phyloP scores from a whole-genome alignment of 2,888 invertebrate species.

The Neocrepidodera transversa region DNA sequence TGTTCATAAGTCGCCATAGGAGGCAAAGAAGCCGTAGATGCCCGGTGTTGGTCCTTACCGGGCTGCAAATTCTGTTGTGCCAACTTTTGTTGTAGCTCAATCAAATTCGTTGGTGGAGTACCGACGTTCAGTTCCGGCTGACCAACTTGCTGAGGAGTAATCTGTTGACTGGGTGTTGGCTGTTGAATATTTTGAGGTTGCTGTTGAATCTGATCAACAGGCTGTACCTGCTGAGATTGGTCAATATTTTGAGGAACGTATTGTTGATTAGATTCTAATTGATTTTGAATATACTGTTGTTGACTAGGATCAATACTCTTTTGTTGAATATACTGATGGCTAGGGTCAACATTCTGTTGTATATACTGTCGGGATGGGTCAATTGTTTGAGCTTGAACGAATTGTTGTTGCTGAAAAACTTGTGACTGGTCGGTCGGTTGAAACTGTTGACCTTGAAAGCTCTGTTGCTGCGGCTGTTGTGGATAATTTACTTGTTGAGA shows the following conservation, averaged over 20 bases:
- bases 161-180: constrained; percentile 48
- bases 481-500: constrained; percentile 28
- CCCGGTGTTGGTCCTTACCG: constrained; percentile 44
- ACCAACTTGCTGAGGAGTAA: constrained; percentile 39
- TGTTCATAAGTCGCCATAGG: constrained; percentile 53
- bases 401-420: constrained; percentile 47
- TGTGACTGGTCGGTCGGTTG: constrained; percentile 38
- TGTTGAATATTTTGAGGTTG: constrained; percentile 57
- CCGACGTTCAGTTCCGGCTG: constrained; percentile 19
- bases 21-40: constrained; percentile 53
- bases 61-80: constrained; percentile 51
- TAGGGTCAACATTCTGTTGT: constrained; percentile 33
- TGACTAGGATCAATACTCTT: constrained; percentile 49
- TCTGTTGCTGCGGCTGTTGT: constrained; percentile 49
- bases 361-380: constrained; percentile 35
- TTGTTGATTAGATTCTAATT: constrained; percentile 58
- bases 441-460: constrained; percentile 33
- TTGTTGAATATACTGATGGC: constrained; percentile 37
- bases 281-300: constrained; percentile 63
- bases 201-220: constrained; percentile 48
- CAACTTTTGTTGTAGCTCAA: constrained; percentile 55
- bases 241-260: constrained; percentile 31
- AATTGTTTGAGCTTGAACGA: constrained; percentile 38
- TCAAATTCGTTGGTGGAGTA: constrained; percentile 53
- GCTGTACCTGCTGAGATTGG: constrained; percentile 35